Percentiles rank a stretch among this genome's conserved stretches.
Conservation (phyloP, 2,888 invertebrate species). For the Rosalia funebris region DNA sequence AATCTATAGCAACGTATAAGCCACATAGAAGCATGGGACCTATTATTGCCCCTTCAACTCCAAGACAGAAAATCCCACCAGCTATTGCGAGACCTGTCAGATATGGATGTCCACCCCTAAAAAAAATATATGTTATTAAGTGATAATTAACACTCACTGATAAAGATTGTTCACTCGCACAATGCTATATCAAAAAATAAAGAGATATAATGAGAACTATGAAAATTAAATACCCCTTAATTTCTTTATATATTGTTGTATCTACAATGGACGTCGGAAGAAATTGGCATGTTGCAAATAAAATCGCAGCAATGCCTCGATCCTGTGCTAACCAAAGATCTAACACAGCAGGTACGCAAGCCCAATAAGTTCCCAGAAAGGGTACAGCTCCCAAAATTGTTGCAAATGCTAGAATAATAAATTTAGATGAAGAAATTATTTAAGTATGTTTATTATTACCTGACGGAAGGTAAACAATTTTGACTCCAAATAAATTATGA, state of each 20-base stretch:
- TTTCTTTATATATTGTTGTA: conserved; percentile 95
- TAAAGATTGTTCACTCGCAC: not conserved
- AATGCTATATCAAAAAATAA: no score
- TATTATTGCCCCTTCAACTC: conserved; percentile 95
- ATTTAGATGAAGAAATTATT: not conserved
- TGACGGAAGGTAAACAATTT: conserved; percentile 95
- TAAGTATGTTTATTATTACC: conserved; percentile 64
- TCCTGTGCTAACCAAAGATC: conserved; percentile 96
- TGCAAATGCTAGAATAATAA: conserved; percentile 76
- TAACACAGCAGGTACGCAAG: conserved; percentile 91
- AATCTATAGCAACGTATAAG: conserved; percentile 90
- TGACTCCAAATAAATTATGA: conserved; percentile 92
- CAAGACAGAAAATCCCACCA: conserved; percentile 97
- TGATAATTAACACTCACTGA: not conserved
- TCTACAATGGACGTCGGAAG: conserved; percentile 93
- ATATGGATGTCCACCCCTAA: conserved; percentile 87
- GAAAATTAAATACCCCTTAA: conserved; percentile 98
- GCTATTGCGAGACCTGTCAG: conserved; percentile 96
- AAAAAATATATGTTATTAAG: conserved; percentile 10
- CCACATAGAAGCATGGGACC: conserved; percentile 95
- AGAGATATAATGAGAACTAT: no score
- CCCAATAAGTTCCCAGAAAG: conserved; percentile 95
- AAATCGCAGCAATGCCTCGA: conserved; percentile 80
- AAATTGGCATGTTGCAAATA: conserved; percentile 85
- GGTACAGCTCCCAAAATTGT: conserved; percentile 95